Evolutionary conservation across 2,797 vertebrate species (phyloP).

Genomic region (Melopsittacus undulatus): DNA sequence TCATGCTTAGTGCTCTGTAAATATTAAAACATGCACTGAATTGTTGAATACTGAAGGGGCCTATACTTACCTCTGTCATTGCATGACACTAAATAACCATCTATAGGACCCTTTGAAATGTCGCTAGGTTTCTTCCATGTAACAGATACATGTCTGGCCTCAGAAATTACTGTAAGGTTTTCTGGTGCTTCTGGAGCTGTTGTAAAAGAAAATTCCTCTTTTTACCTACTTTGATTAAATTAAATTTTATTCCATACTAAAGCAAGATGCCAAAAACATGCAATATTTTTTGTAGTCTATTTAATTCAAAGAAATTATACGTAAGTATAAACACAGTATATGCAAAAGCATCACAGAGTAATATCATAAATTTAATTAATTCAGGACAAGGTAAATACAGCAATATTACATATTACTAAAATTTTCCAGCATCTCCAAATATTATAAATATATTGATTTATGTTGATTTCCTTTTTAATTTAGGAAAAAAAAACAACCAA

Average conservation of each 20-base stretch:
- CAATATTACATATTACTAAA: background rate
- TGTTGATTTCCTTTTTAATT: background rate
- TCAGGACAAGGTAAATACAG: background rate
- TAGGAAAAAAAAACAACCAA: background rate
- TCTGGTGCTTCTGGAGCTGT: background rate
- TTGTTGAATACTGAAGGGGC: background rate
- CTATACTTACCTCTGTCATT: accelerated
- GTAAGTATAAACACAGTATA: background rate
- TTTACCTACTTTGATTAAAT: background rate
- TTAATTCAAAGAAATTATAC: background rate
- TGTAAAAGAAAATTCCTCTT: background rate
- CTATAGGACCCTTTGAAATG: accelerated
- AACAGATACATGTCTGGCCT: accelerated
- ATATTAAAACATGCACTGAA: background rate
- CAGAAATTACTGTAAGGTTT: accelerated
- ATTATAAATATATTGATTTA: background rate
- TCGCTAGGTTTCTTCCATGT: accelerated
- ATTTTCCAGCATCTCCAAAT: background rate
- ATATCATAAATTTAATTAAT: background rate
- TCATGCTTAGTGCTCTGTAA: background rate
- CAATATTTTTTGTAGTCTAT: background rate
- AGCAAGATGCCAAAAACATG: background rate
- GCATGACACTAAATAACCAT: accelerated
- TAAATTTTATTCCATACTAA: background rate
- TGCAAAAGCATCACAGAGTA: background rate